These are phyloP conservation scores for Scaptodrosophila latifasciaeformis DNA, from an alignment of 2,888 invertebrate genomes.

Conservation along the genomic window DNA sequence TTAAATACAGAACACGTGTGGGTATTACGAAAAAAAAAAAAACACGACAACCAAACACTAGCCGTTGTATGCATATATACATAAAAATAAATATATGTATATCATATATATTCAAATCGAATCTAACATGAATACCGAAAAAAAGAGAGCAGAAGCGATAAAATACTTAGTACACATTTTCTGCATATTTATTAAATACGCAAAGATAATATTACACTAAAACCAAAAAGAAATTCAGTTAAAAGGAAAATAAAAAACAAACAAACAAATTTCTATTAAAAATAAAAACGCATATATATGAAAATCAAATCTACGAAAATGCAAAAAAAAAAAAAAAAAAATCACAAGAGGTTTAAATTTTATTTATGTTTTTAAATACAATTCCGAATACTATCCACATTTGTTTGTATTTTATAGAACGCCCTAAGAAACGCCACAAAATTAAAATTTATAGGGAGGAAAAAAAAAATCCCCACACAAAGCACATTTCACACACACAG, in stretches of 20 bases:
- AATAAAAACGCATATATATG: conserved; percentile 6
- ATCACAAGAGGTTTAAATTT: not conserved
- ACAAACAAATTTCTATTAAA: conserved; percentile 1
- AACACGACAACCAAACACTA: conserved; percentile 30
- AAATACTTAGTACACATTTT: not conserved
- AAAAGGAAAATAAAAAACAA: conserved; percentile 14
- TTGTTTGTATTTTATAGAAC: conserved; percentile 11
- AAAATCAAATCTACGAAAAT: not conserved
- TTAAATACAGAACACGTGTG: conserved; percentile 9
- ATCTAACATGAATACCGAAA: no score
- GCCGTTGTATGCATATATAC: conserved; percentile 42
- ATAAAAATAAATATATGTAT: conserved; percentile 23
- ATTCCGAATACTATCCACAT: not conserved
- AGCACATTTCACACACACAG: conserved; percentile 21
- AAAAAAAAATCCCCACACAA: conserved; percentile 13
- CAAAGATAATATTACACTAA: conserved; percentile 12
- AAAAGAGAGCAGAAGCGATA: not conserved
- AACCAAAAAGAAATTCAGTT: conserved; percentile 18
- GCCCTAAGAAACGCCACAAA: conserved; percentile 12
- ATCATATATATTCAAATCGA: conserved; percentile 14
- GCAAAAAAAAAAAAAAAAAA: conserved; percentile 3
- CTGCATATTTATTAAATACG: conserved; percentile 13
- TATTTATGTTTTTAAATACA: not conserved
- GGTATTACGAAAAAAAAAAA: not conserved
- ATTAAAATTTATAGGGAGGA: conserved; percentile 14